Conservation (phyloP, 2,113 vertebrate species). For the Paramormyrops kingsleyae region DNA sequence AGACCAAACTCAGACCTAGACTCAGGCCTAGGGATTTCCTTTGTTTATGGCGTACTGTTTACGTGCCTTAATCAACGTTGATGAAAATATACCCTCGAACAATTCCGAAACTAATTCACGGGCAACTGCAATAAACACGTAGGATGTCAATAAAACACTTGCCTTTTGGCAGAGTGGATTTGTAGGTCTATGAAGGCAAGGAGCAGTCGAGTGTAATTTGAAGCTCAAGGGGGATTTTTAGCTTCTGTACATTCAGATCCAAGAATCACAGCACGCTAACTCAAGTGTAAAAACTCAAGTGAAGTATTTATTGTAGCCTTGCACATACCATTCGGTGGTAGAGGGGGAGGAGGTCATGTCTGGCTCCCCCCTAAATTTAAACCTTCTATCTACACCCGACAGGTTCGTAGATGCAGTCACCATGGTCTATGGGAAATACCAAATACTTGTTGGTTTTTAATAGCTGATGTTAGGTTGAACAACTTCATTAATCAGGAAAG, state of each 20-base stretch:
- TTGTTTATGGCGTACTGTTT: constrained; percentile 32
- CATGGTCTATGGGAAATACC: background rate
- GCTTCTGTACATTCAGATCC: constrained; percentile 4
- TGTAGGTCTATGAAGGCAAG: background rate
- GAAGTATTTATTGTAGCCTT: background rate
- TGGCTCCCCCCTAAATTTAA: background rate
- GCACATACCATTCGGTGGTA: background rate
- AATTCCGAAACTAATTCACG: background rate
- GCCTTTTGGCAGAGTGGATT: background rate
- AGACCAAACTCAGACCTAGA: constrained; percentile 29
- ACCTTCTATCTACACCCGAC: background rate
- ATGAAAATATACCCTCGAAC: background rate
- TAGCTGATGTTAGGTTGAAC: background rate
- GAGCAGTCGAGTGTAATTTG: background rate
- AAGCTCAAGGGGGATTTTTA: background rate
- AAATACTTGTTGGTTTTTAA: background rate
- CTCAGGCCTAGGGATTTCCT: constrained; percentile 34
- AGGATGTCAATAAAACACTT: background rate
- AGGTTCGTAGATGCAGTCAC: background rate
- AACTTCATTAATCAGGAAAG: background rate
- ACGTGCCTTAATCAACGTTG: background rate
- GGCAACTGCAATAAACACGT: background rate
- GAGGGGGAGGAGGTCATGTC: background rate
- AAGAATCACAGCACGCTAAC: background rate
- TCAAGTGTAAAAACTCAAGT: background rate